Evolutionary conservation across 2,113 vertebrate species (phyloP).

Genomic region (Steatornis caripensis): DNA sequence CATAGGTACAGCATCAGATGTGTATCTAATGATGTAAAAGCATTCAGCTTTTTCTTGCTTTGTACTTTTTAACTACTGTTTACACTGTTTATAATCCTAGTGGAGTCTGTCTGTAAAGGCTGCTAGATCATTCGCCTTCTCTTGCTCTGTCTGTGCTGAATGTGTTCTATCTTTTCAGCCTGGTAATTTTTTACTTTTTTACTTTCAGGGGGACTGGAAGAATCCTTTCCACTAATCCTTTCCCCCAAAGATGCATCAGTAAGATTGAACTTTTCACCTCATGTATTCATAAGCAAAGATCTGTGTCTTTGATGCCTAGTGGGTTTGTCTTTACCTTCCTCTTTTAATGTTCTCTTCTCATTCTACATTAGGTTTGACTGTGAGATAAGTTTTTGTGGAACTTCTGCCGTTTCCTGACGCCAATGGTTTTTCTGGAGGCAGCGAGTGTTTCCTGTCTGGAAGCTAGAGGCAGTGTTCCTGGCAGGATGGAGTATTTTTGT

Average conservation of each 20-base stretch:
- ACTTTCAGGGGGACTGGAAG: neutral
- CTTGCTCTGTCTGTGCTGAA: neutral
- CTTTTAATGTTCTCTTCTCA: neutral
- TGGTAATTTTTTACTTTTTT: neutral
- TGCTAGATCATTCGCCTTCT: neutral
- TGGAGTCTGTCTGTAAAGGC: neutral
- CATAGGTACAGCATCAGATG: neutral
- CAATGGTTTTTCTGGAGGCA: constrained; percentile 42
- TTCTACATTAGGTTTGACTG: neutral
- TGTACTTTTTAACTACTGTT: neutral
- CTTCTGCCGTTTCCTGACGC: constrained; percentile 20
- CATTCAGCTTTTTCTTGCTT: neutral
- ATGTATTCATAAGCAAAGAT: neutral
- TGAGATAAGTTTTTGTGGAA: neutral
- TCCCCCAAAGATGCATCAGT: neutral
- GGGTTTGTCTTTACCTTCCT: neutral
- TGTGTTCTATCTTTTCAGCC: neutral
- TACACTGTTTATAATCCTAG: neutral
- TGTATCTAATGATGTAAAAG: neutral
- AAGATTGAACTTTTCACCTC: neutral
- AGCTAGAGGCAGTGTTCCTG: constrained; percentile 24
- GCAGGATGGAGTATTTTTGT: constrained; percentile 50
- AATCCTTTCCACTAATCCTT: neutral
- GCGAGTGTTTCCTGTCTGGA: constrained; percentile 54
- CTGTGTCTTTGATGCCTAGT: neutral